Evolutionary conservation across 2,113 vertebrate genomes (phyloP).

Genomic region (Lepus europaeus): DNA sequence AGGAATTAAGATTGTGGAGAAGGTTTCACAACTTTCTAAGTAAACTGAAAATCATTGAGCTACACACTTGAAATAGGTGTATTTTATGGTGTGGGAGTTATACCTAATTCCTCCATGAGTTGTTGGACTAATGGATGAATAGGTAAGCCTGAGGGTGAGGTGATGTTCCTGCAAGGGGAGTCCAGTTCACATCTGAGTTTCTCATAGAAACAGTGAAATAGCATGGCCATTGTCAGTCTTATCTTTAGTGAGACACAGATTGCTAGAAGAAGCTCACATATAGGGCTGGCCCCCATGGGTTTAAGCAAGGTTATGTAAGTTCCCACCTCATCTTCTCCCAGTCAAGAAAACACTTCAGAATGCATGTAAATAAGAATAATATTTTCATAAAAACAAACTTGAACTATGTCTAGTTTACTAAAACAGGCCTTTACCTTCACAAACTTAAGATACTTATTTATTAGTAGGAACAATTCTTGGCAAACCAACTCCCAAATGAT

Average conservation of each 20-base stretch:
- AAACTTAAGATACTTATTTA: background rate
- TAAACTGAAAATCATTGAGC: conserved; percentile 17
- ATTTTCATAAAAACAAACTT: conserved; percentile 8
- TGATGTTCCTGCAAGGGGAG: background rate
- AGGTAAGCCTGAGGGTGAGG: background rate
- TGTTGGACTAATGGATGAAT: background rate
- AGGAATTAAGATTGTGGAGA: conserved; percentile 13
- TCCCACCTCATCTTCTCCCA: background rate
- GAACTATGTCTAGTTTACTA: background rate
- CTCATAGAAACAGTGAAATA: background rate
- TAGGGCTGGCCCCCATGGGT: background rate
- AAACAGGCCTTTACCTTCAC: background rate
- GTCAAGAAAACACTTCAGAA: conserved; percentile 20
- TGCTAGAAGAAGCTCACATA: background rate
- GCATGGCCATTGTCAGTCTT: background rate
- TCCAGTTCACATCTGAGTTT: background rate
- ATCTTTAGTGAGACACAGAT: background rate
- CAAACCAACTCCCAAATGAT: background rate
- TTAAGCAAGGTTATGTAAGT: background rate
- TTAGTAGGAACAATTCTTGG: conserved; percentile 33
- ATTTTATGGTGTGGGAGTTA: conserved; percentile 29
- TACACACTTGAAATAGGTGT: background rate
- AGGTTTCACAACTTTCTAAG: background rate
- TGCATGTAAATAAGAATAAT: conserved; percentile 32
- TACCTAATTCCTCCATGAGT: conserved; percentile 2